Evolutionary conservation across 2,797 vertebrate genomes (phyloP).

Genomic region (Cygnus olor): DNA sequence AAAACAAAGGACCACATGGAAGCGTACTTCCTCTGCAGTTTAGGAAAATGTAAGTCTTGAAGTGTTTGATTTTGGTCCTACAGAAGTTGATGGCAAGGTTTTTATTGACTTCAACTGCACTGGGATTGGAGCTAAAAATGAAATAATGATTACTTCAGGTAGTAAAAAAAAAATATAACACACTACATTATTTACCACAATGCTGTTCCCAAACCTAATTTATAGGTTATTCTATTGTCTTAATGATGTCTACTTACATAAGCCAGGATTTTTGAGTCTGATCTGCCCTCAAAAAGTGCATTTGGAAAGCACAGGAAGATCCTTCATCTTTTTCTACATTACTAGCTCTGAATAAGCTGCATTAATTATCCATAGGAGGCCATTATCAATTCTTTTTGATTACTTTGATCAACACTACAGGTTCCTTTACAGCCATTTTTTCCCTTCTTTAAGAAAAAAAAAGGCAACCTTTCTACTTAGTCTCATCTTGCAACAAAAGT

Average conservation of each 20-base stretch:
- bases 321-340: not conserved
- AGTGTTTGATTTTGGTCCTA: not conserved
- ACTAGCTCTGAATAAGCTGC: not conserved
- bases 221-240: not conserved
- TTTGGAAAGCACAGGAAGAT: not conserved
- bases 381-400: not conserved
- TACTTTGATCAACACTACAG: not conserved
- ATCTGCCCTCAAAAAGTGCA: not conserved
- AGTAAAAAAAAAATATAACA: not conserved
- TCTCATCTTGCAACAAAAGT: not conserved
- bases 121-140: not conserved
- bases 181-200: not conserved
- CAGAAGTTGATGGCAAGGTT: not conserved
- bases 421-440: not conserved
- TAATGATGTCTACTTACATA: not conserved
- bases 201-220: not conserved
- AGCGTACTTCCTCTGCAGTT: not conserved
- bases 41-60: not conserved
- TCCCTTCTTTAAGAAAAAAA: not conserved
- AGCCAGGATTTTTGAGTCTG: not conserved
- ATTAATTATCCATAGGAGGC: not conserved
- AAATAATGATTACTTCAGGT: not conserved
- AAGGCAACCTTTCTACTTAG: not conserved
- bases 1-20: not conserved
- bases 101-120: not conserved